Percentiles rank a stretch among this genome's conserved stretches.
phyloP scores from a whole-genome alignment of 2,113 vertebrate species.

The Micromys minutus region DNA sequence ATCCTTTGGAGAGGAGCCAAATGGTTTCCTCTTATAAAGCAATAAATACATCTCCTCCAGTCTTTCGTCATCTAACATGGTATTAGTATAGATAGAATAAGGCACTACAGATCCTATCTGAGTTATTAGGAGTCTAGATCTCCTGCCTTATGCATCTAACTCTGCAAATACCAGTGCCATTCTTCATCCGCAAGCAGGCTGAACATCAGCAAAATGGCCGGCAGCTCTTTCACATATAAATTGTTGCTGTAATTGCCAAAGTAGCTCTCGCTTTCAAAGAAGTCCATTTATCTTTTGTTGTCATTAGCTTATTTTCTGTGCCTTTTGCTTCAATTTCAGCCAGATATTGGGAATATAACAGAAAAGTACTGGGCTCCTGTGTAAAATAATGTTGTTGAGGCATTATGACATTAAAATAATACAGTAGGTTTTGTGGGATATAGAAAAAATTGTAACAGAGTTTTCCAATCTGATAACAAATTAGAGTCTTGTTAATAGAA shows the following conservation, averaged over 20 bases:
- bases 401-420: constrained; percentile 14
- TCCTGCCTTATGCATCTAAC: not conserved
- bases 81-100: not conserved
- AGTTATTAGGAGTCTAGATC: not conserved
- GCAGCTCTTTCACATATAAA: not conserved
- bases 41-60: not conserved
- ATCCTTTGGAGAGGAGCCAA: not conserved
- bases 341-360: not conserved
- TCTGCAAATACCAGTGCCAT: not conserved
- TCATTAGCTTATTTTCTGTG: not conserved
- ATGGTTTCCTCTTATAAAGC: not conserved
- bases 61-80: not conserved
- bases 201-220: not conserved
- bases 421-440: not conserved
- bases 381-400: constrained; percentile 1
- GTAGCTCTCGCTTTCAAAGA: not conserved
- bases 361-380: not conserved
- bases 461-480: constrained; percentile 3
- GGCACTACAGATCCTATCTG: not conserved
- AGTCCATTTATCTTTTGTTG: constrained; percentile 2
- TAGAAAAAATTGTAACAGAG: not conserved
- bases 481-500: not conserved
- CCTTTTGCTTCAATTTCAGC: not conserved
- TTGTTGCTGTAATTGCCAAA: not conserved
- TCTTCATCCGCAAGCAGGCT: not conserved